Conservation (phyloP, 2,797 vertebrate species). For the Spinus pinus region DNA sequence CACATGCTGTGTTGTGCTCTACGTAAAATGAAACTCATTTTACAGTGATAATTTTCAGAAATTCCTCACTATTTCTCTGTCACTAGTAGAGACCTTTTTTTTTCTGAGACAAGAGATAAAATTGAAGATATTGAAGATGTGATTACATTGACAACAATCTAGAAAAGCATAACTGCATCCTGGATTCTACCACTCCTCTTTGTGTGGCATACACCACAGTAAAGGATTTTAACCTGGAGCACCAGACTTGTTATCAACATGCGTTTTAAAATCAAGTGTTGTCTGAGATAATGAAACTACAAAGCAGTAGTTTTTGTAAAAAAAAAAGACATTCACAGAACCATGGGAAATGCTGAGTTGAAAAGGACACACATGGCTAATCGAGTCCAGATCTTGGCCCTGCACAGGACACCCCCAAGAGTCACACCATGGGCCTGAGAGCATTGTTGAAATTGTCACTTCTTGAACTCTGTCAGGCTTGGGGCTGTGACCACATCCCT, state of each 20-base stretch:
- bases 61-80: neutral
- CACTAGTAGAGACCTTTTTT: neutral
- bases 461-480: neutral
- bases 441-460: rapidly evolving
- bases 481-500: neutral
- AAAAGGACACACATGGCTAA: neutral
- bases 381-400: rapidly evolving
- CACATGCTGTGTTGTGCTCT: neutral
- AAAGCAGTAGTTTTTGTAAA: neutral
- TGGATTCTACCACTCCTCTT: neutral
- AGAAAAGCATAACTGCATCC: neutral
- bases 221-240: neutral
- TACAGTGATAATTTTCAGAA: neutral
- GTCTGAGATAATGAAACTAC: neutral
- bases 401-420: too few relatives aligned
- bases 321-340: neutral
- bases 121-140: neutral
- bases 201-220: neutral
- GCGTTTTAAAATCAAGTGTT: neutral
- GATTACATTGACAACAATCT: neutral
- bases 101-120: neutral
- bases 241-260: neutral
- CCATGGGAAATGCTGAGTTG: neutral
- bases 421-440: too few relatives aligned
- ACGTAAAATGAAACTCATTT: neutral